Evolutionary conservation across 2,888 invertebrate genomes (phyloP).

Genomic region (Drosophila quinaria): DNA sequence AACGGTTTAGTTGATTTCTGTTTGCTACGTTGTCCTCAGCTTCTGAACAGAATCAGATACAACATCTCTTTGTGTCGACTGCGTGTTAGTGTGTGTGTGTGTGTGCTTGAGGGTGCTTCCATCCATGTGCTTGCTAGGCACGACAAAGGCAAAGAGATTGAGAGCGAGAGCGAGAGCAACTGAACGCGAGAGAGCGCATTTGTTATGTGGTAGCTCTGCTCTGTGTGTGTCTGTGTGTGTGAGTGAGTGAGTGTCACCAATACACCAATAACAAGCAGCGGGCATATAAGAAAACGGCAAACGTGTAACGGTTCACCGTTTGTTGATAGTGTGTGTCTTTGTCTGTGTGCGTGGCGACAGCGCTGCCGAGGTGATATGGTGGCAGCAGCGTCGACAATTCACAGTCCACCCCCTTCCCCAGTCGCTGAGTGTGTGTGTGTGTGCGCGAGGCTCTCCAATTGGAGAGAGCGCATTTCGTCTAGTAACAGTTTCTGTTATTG

Average conservation of each 20-base stretch:
- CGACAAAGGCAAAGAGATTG: slow-evolving; percentile 20
- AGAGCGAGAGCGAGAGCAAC: slow-evolving; percentile 31
- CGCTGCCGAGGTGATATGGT: slow-evolving; percentile 60
- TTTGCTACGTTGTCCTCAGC: slow-evolving; percentile 39
- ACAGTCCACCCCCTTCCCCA: slow-evolving; percentile 34
- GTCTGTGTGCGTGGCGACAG: slow-evolving; percentile 40
- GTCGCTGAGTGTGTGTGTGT: not conserved
- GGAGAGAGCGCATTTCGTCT: slow-evolving; percentile 54
- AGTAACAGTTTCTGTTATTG: slow-evolving; percentile 47
- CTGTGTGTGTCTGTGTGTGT: slow-evolving; percentile 32
- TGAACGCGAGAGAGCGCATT: slow-evolving; percentile 34
- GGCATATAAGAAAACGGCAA: slow-evolving; percentile 49
- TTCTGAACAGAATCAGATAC: slow-evolving; percentile 28
- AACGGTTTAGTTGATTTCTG: slow-evolving; percentile 76
- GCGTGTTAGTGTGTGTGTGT: slow-evolving; percentile 9
- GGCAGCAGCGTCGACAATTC: slow-evolving; percentile 16
- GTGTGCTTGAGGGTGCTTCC: slow-evolving; percentile 50
- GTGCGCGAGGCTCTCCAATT: slow-evolving; percentile 64
- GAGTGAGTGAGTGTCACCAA: slow-evolving; percentile 65
- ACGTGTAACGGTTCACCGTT: slow-evolving; percentile 71
- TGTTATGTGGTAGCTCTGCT: slow-evolving; percentile 40
- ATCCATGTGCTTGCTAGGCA: slow-evolving; percentile 18
- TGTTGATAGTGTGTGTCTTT: slow-evolving; percentile 51
- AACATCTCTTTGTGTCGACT: slow-evolving; percentile 20
- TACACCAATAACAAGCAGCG: slow-evolving; percentile 69